These are phyloP conservation scores for Pangasius krempfi DNA, from an alignment of 2,797 vertebrate species.

Conservation along the genomic window DNA sequence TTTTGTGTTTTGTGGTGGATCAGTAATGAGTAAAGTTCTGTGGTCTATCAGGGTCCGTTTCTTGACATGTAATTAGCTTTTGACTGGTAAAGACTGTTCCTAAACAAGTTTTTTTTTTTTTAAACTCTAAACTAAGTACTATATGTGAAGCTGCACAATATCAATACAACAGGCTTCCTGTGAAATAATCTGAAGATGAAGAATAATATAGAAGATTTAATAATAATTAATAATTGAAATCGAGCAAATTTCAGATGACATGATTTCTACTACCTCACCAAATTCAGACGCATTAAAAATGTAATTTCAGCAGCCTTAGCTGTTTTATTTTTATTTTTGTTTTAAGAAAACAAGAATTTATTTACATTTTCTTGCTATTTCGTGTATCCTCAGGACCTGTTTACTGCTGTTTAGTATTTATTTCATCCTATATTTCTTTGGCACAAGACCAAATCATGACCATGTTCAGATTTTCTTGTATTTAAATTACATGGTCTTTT, in stretches of 20 bases:
- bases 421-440: neutral
- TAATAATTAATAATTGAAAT: neutral
- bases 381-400: neutral
- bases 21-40: neutral
- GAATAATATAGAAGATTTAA: no score
- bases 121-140: neutral
- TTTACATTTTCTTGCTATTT: neutral
- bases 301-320: neutral
- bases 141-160: neutral
- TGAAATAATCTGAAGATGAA: neutral
- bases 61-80: neutral
- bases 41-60: neutral
- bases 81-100: neutral
- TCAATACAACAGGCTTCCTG: neutral
- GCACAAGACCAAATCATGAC: neutral
- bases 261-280: neutral
- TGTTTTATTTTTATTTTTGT: neutral
- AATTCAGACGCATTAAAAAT: neutral
- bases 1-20: neutral
- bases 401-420: neutral
- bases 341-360: neutral
- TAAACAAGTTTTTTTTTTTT: neutral
- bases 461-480: neutral
- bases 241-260: neutral
- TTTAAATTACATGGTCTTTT: neutral